Conservation (phyloP, 2,888 invertebrate species). For the Agonopterix subpropinquella region DNA sequence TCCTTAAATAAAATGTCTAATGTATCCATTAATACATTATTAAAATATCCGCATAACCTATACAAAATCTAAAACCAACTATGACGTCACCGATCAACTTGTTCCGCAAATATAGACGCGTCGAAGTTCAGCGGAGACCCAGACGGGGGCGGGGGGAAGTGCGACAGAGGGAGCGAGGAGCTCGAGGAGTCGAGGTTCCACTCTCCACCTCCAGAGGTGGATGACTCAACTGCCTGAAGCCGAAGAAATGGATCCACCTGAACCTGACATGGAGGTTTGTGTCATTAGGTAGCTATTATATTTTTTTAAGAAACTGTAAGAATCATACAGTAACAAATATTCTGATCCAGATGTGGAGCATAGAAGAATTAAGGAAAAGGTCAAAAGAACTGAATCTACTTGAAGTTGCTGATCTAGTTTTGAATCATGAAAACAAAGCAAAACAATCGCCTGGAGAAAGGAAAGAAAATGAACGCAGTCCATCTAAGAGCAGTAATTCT, state of each 20-base stretch:
- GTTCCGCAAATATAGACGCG: slow-evolving; percentile 38
- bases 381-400: slow-evolving; percentile 81
- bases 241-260: slow-evolving; percentile 68
- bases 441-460: slow-evolving; percentile 49
- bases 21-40: no score
- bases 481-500: slow-evolving; percentile 84
- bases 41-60: no score
- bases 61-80: no score
- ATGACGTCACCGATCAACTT: no score
- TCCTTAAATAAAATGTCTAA: no score
- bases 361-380: slow-evolving; percentile 81
- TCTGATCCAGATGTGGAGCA: slow-evolving; percentile 77
- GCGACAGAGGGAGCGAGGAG: slow-evolving; percentile 59
- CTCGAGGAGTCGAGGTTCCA: slow-evolving; percentile 80
- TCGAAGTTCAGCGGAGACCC: slow-evolving; percentile 65
- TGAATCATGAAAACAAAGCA: slow-evolving; percentile 43
- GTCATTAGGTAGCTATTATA: not conserved
- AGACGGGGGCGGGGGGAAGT: slow-evolving; percentile 58
- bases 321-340: not conserved
- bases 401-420: slow-evolving; percentile 59
- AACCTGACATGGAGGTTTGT: slow-evolving; percentile 73
- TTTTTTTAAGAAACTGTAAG: not conserved
- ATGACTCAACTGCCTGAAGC: slow-evolving; percentile 85
- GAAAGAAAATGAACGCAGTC: slow-evolving; percentile 78
- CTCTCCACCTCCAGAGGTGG: slow-evolving; percentile 86